Evolutionary conservation across 64 coral and sea anemone genomes (phyloP).

Genomic region (Astreopora myriophthalma): DNA sequence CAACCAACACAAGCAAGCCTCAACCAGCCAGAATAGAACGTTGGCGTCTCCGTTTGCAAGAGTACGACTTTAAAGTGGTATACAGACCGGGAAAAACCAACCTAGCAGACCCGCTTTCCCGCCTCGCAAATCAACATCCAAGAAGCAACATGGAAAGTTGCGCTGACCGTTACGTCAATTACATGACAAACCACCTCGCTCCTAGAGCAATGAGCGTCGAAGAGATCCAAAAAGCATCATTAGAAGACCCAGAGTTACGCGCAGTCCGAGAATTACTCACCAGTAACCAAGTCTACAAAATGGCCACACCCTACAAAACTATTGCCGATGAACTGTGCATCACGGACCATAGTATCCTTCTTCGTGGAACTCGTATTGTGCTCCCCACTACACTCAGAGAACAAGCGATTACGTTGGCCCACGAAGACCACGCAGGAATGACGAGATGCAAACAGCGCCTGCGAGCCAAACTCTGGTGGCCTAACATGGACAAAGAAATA

Average conservation of each 20-base stretch:
- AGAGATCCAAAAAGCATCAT: conserved; percentile 21
- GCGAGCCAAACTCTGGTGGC: conserved; percentile 57
- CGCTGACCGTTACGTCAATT: conserved; percentile 54
- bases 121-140: background rate
- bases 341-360: conserved; percentile 36
- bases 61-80: conserved; percentile 58
- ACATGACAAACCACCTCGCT: conserved; percentile 20
- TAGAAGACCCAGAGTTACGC: conserved; percentile 26
- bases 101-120: conserved; percentile 49
- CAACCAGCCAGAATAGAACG: conserved; percentile 1
- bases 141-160: conserved; percentile 56
- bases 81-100: conserved; percentile 37
- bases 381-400: conserved; percentile 2
- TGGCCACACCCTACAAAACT: conserved; percentile 11
- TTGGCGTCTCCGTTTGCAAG: conserved; percentile 51
- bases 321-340: conserved; percentile 44
- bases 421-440: conserved; percentile 15
- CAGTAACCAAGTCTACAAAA: background rate
- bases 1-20: background rate
- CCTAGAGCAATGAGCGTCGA: conserved; percentile 57
- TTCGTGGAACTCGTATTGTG: conserved; percentile 14
- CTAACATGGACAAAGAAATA: conserved; percentile 53
- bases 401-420: background rate
- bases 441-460: conserved; percentile 51
- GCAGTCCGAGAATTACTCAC: background rate